Evolutionary conservation across 2,113 vertebrate genomes (phyloP).

Genomic region (Setophaga petechia): DNA sequence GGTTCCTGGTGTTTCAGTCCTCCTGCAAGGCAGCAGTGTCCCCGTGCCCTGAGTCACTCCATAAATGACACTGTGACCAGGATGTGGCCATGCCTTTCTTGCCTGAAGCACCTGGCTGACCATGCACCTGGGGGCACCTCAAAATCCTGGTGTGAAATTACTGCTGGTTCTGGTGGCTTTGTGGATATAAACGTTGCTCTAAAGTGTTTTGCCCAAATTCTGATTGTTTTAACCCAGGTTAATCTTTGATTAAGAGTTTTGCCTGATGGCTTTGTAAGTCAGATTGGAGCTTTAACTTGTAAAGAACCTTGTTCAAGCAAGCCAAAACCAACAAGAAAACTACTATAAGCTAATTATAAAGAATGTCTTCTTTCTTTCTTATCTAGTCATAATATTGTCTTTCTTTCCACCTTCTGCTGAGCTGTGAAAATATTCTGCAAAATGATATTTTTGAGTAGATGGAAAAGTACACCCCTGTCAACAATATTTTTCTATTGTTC

Average conservation of each 20-base stretch:
- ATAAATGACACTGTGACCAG: fast-evolving
- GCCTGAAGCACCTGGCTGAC: not conserved
- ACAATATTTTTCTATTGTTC: constrained; percentile 21
- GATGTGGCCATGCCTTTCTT: not conserved
- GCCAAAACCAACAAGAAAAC: not conserved
- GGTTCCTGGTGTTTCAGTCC: not conserved
- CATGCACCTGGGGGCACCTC: fast-evolving
- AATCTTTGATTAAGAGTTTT: not conserved
- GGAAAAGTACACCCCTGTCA: constrained; percentile 39
- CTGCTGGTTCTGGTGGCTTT: not conserved
- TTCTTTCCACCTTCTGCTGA: constrained; percentile 43
- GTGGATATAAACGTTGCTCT: not conserved
- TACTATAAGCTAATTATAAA: not conserved
- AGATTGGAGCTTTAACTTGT: not conserved
- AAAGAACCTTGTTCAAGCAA: not conserved
- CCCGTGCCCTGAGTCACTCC: fast-evolving
- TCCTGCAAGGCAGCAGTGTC: not conserved
- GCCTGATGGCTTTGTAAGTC: not conserved
- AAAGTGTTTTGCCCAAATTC: not conserved
- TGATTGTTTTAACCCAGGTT: not conserved
- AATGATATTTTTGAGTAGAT: constrained; percentile 32
- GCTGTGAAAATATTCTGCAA: constrained; percentile 43
- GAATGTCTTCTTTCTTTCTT: constrained; percentile 19
- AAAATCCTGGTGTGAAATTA: not conserved
- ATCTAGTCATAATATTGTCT: constrained; percentile 9